phyloP scores from a whole-genome alignment of 2,113 vertebrate genomes.

The Myotis davidii region DNA sequence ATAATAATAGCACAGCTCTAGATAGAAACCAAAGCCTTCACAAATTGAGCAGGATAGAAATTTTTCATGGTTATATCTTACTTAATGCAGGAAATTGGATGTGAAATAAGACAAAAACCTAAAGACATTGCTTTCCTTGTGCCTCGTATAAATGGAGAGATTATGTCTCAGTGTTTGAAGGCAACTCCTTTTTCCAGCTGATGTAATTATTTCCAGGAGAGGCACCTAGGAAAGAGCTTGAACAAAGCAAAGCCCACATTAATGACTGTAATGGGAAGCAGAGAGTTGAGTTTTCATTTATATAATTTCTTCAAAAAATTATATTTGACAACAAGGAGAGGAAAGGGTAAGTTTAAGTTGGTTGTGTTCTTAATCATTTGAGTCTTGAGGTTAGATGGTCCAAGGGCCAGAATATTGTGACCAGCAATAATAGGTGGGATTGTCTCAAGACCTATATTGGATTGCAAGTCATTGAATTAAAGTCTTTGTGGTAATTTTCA shows the following conservation, averaged over 20 bases:
- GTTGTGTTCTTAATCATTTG: not conserved
- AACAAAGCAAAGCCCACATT: not conserved
- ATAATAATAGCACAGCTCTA: not conserved
- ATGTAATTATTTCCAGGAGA: conserved; percentile 27
- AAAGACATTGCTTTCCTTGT: not conserved
- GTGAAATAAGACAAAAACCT: not conserved
- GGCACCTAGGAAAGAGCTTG: not conserved
- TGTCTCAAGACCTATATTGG: not conserved
- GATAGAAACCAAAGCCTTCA: not conserved
- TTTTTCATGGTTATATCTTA: conserved; percentile 17
- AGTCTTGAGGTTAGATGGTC: not conserved
- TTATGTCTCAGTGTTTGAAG: not conserved
- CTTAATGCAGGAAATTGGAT: not conserved
- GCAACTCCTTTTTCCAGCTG: not conserved
- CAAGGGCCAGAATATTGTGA: not conserved
- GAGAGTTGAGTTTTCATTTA: conserved; percentile 24
- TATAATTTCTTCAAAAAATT: conserved; percentile 33
- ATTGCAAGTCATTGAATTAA: not conserved
- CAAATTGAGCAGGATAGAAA: conserved; percentile 3
- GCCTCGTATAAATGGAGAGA: not conserved
- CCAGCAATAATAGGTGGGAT: not conserved
- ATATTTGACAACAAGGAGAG: not conserved
- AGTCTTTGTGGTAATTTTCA: not conserved
- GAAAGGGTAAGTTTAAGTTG: not conserved
- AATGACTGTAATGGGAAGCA: not conserved